Evolutionary conservation across 2,113 vertebrate genomes (phyloP).

Genomic region (Antidorcas marsupialis): DNA sequence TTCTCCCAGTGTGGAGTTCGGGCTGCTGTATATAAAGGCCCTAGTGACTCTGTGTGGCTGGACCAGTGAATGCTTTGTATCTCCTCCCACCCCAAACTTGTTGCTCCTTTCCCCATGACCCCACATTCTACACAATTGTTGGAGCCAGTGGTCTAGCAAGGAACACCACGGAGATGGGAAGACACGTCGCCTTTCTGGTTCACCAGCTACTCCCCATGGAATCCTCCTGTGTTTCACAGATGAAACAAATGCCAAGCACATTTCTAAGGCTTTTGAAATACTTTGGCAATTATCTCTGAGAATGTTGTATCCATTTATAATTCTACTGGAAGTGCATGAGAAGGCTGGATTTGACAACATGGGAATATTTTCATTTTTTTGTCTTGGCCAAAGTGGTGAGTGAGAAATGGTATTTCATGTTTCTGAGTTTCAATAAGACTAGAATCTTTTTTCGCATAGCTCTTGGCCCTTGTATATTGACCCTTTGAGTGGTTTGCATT

Average conservation of each 20-base stretch:
- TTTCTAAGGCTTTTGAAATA: not conserved
- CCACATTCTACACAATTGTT: not conserved
- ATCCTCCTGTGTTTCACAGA: not conserved
- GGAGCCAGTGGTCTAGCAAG: not conserved
- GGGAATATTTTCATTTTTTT: not conserved
- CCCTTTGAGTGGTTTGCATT: not conserved
- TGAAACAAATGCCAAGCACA: not conserved
- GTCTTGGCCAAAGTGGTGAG: not conserved
- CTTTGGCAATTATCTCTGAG: not conserved
- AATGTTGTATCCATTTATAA: not conserved
- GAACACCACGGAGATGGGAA: rapidly evolving
- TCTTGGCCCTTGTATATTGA: not conserved
- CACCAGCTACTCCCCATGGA: no score
- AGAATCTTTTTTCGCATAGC: not conserved
- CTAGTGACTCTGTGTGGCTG: not conserved
- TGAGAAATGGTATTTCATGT: not conserved
- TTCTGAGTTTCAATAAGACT: not conserved
- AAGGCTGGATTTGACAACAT: not conserved
- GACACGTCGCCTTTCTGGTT: not conserved
- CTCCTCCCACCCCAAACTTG: no score
- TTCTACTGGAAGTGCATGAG: not conserved
- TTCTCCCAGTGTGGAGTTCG: not conserved
- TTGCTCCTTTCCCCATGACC: not conserved
- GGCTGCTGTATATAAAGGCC: not conserved
- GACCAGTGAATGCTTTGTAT: rapidly evolving